A percentile compares a stretch with the other conserved stretches of the same genome.
phyloP scores from a whole-genome alignment of 2,888 invertebrate species.

The Eupithecia abbreviata region DNA sequence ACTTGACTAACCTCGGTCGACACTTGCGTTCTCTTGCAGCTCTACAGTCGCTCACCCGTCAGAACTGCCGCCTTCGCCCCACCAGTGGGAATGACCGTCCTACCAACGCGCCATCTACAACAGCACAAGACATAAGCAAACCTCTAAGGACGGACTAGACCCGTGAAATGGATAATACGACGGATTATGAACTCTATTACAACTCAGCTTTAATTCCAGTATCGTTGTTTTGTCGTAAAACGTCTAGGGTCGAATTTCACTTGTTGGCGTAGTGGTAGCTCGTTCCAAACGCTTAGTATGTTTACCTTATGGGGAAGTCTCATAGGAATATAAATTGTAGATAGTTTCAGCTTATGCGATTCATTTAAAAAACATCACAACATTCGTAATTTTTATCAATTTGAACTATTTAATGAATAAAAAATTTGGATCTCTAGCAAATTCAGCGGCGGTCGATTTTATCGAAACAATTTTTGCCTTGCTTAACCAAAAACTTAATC shows the following conservation, averaged over 20 bases:
- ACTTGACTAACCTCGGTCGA: conserved; percentile 48
- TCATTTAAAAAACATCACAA: conserved; percentile 33
- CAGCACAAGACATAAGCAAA: conserved; percentile 60
- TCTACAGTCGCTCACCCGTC: conserved; percentile 98
- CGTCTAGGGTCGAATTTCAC: conserved; percentile 29
- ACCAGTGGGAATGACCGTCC: conserved; percentile 97
- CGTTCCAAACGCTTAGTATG: conserved; percentile 19
- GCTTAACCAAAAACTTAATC: conserved; percentile 42
- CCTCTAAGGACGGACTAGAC: conserved; percentile 12
- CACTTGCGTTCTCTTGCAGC: conserved; percentile 85
- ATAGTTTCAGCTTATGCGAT: conserved; percentile 24
- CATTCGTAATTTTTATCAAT: conserved; percentile 20
- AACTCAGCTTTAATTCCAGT: conserved; percentile 25
- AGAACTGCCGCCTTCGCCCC: conserved; percentile 98
- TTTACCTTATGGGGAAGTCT: conserved; percentile 17
- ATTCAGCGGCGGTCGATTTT: conserved; percentile 19
- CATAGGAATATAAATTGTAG: conserved; percentile 21
- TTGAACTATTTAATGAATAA: conserved; percentile 15
- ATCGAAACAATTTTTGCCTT: conserved; percentile 19
- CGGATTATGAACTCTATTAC: conserved; percentile 26
- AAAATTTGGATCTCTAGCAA: conserved; percentile 28
- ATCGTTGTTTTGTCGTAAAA: conserved; percentile 22
- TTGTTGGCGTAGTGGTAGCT: conserved; percentile 29
- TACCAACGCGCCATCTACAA: conserved; percentile 66
- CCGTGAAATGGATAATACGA: conserved; percentile 8